A percentile compares a stretch with the other conserved stretches of the same genome.
phyloP scores from a whole-genome alignment of 1,140 invertebrate species.

The Bombus waltoni region DNA sequence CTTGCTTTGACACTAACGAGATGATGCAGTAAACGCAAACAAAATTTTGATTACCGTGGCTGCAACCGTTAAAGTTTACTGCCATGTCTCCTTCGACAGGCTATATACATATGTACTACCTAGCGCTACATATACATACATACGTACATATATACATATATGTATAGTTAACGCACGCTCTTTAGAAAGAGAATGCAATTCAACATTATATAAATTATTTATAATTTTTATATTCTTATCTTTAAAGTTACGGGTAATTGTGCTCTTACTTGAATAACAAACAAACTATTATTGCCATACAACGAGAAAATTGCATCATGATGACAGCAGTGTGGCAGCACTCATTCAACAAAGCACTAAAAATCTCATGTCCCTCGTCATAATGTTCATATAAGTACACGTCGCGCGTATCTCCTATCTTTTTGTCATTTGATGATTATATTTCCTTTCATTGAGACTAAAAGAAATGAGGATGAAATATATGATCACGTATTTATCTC shows the following conservation, averaged over 20 bases:
- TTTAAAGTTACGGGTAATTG: not conserved
- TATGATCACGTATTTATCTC: not conserved
- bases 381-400: not conserved
- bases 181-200: not conserved
- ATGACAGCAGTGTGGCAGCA: not conserved
- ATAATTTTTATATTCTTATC: not conserved
- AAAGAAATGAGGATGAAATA: not conserved
- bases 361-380: not conserved
- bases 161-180: not conserved
- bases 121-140: too few species aligned
- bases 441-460: not conserved
- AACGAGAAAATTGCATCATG: not conserved
- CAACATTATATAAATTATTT: not conserved
- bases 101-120: too few species aligned
- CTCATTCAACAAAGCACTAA: not conserved
- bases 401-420: not conserved
- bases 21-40: too few species aligned
- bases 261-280: not conserved
- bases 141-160: too few species aligned
- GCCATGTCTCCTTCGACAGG: too few species aligned
- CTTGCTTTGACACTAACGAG: too few species aligned
- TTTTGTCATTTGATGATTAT: not conserved
- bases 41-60: too few species aligned
- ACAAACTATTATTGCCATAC: not conserved
- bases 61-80: too few species aligned